These are phyloP conservation scores for Varanus salvator DNA, from an alignment of 2,113 vertebrate genomes.

Conservation along the genomic window DNA sequence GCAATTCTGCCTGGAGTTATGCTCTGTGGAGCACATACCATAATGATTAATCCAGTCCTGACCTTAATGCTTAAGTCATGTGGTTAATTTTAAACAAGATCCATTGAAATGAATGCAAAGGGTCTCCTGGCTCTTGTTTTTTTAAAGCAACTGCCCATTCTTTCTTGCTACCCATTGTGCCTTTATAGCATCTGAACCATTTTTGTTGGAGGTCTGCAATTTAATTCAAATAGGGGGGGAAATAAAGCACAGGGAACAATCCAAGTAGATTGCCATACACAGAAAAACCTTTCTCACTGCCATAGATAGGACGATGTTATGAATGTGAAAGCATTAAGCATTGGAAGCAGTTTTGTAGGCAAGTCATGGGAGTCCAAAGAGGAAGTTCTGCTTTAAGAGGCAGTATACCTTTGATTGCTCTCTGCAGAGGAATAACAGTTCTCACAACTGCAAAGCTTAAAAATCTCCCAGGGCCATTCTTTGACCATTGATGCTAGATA, in stretches of 20 bases:
- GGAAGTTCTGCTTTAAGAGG: not conserved
- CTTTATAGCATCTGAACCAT: not conserved
- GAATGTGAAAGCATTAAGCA: not conserved
- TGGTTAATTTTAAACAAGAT: conserved; percentile 9
- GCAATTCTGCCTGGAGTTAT: conserved; percentile 21
- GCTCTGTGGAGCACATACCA: not conserved
- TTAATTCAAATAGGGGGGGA: not conserved
- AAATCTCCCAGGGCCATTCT: not conserved
- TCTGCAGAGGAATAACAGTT: not conserved
- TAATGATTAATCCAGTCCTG: conserved; percentile 25
- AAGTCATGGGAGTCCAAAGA: not conserved
- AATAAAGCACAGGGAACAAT: not conserved
- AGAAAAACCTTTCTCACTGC: not conserved
- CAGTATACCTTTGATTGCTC: not conserved
- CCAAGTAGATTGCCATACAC: not conserved
- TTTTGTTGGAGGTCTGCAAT: not conserved
- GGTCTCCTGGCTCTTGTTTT: not conserved
- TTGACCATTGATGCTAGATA: not conserved
- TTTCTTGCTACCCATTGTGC: not conserved
- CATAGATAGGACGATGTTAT: not conserved
- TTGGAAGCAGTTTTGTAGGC: not conserved
- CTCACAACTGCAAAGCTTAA: not conserved
- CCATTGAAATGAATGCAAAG: not conserved
- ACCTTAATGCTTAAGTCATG: conserved; percentile 37
- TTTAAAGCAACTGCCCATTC: not conserved